These are phyloP conservation scores for Kradibia gibbosae DNA, from an alignment of 1,140 invertebrate genomes.

Conservation along the genomic window DNA sequence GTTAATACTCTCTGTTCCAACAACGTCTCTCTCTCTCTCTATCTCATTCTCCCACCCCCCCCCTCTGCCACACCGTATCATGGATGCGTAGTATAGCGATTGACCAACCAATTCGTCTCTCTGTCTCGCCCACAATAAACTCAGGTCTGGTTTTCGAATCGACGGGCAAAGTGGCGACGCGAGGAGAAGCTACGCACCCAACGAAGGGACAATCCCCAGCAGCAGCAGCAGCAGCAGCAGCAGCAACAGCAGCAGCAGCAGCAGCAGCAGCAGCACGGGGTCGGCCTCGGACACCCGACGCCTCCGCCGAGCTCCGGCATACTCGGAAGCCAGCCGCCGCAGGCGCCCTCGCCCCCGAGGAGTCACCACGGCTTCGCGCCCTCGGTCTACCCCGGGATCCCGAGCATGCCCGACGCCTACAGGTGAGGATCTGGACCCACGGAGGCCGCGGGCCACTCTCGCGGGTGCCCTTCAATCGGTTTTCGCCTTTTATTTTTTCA, in stretches of 20 bases:
- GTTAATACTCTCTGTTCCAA: too few relatives aligned
- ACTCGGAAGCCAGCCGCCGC: slow-evolving; percentile 64
- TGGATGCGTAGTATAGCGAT: slow-evolving; percentile 60
- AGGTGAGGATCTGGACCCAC: slow-evolving; percentile 70
- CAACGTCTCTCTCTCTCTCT: slow-evolving; percentile 33
- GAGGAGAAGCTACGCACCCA: slow-evolving; percentile 97
- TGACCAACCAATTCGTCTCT: slow-evolving; percentile 67
- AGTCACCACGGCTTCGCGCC: slow-evolving; percentile 70
- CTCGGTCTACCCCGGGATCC: slow-evolving; percentile 70
- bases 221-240: slow-evolving; percentile 62
- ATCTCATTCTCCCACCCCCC: too few relatives aligned
- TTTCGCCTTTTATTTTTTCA: slow-evolving; percentile 43
- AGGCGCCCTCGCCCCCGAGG: slow-evolving; percentile 68
- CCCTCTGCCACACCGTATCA: slow-evolving; percentile 2
- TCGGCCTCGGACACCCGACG: slow-evolving; percentile 73
- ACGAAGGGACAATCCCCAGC: slow-evolving; percentile 74
- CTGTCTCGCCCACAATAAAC: slow-evolving; percentile 69
- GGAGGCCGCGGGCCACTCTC: too few relatives aligned
- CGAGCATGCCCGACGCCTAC: slow-evolving; percentile 77
- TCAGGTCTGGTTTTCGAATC: slow-evolving; percentile 98
- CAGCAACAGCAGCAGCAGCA: slow-evolving; percentile 65
- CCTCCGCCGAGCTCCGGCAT: slow-evolving; percentile 67
- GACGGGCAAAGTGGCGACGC: slow-evolving; percentile 97
- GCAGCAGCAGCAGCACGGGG: slow-evolving; percentile 63
- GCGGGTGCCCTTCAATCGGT: too few relatives aligned